Evolutionary conservation across 2,113 vertebrate genomes (phyloP).

Genomic region (Heterotis niloticus): DNA sequence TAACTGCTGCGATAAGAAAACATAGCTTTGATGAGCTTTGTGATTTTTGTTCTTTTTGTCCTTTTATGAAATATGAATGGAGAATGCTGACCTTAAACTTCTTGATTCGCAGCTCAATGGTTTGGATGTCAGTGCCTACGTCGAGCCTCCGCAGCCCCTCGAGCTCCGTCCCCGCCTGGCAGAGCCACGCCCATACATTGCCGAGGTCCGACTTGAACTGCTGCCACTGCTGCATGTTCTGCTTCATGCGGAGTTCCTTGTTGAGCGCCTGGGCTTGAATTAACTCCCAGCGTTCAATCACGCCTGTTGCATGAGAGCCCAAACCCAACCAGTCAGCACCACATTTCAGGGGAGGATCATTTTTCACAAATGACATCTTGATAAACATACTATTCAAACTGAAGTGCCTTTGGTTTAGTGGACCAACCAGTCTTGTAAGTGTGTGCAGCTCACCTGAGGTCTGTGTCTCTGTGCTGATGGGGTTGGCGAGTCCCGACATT

Average conservation of each 20-base stretch:
- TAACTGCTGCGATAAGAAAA: too few relatives aligned
- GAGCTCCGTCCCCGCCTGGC: slow-evolving; percentile 78
- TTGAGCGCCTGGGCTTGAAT: slow-evolving; percentile 90
- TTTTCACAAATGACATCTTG: not conserved
- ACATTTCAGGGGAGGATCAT: not conserved
- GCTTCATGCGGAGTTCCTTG: slow-evolving; percentile 87
- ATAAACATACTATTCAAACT: not conserved
- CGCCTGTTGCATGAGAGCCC: slow-evolving; percentile 61
- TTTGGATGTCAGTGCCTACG: slow-evolving; percentile 79
- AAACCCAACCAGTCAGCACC: too few relatives aligned
- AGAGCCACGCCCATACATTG: slow-evolving; percentile 78
- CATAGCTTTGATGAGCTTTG: too few relatives aligned
- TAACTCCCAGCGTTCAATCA: slow-evolving; percentile 96
- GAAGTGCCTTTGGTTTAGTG: too few relatives aligned
- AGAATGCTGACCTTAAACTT: slow-evolving; percentile 80
- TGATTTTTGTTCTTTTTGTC: too few relatives aligned
- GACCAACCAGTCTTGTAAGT: too few relatives aligned
- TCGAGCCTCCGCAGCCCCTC: slow-evolving; percentile 72
- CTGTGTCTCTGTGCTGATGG: slow-evolving; percentile 84
- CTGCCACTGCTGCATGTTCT: slow-evolving; percentile 92
- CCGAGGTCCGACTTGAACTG: slow-evolving; percentile 86
- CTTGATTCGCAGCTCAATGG: slow-evolving; percentile 81
- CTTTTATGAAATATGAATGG: too few relatives aligned
- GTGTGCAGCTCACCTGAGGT: slow-evolving; percentile 73
- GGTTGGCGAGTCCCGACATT: slow-evolving; percentile 79